Percentiles rank a stretch among this genome's conserved stretches.
phyloP scores from a whole-genome alignment of 2,888 invertebrate species.

The Cetonia aurata region DNA sequence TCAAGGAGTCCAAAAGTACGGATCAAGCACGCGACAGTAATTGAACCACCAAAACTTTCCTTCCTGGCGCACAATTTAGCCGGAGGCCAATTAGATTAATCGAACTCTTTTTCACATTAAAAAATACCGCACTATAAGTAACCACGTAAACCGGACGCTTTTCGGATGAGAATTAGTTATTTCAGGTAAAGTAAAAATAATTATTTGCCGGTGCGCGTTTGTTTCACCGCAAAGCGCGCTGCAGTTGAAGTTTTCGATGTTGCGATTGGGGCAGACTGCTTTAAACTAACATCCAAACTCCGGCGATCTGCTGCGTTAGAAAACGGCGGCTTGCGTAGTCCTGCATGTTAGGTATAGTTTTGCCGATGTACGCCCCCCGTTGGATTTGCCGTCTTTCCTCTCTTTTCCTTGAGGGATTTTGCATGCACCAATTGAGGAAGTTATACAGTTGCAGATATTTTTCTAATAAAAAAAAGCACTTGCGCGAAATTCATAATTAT shows the following conservation, averaged over 20 bases:
- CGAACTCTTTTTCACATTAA: not conserved
- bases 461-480: too few species aligned
- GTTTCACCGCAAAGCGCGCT: constrained; percentile 1
- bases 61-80: not conserved
- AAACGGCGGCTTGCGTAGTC: constrained; percentile 36
- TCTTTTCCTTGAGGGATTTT: not conserved
- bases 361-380: not conserved
- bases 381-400: not conserved
- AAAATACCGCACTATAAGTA: not conserved
- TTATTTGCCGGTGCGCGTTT: not conserved
- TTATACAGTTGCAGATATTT: too few species aligned
- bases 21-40: constrained; percentile 1
- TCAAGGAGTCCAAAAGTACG: constrained; percentile 7
- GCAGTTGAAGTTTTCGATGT: constrained; percentile 28
- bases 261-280: constrained; percentile 31
- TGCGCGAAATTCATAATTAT: too few species aligned
- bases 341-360: constrained; percentile 28
- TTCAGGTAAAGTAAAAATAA: not conserved
- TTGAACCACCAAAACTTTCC: not conserved
- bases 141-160: not conserved
- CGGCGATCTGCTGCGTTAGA: constrained; percentile 22
- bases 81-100: too few species aligned
- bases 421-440: too few species aligned
- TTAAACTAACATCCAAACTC: constrained; percentile 34
- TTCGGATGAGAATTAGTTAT: not conserved